A percentile compares a stretch with the other conserved stretches of the same genome.
phyloP scores from a whole-genome alignment of 2,113 vertebrate genomes.

The Mus musculus region GRCm39 chr16:37686001-37686500 shows the following conservation, averaged over 20 bases:
- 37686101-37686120: neutral
- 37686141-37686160: neutral
- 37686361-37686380: neutral
- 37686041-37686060: neutral
- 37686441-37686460: neutral
- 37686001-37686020: no score
- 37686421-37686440: neutral
- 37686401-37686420: neutral
- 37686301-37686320: neutral
- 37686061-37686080: neutral
- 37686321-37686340: neutral
- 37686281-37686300: neutral
- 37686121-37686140: no score
- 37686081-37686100: neutral
- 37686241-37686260: neutral
- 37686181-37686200: neutral
- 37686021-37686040: no score
- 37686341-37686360: neutral
- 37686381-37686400: neutral
- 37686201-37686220: no score
- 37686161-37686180: neutral
- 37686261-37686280: neutral
- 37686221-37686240: neutral
- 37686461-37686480: neutral
- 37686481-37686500: no score